Evolutionary conservation across 2,113 vertebrate species (phyloP), one percentile per base, ranked within the genome.

Genomic region (Pleuronectes platessa): DNA sequence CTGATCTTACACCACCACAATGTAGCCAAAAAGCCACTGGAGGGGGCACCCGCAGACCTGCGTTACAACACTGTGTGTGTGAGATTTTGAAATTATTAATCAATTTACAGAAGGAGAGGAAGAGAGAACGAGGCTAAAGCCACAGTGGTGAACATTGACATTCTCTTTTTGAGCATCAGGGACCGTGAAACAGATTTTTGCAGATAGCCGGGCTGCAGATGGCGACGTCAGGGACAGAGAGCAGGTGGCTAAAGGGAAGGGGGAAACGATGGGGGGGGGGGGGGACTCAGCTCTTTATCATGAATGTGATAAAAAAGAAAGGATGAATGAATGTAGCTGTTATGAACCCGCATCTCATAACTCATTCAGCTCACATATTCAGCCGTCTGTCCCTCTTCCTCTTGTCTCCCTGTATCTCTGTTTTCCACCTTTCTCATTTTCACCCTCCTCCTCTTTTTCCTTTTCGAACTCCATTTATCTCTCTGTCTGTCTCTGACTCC

Each of bases 291-390:
- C 75, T 78, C 74, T 87, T 88, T 85, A 81, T 91, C 85, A 78
- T 8, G 65, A 65, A 56, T 53, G 72, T 73, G 85, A 90, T 81
- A 86, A 88, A 91, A 61, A 45, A 23, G 40, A 68, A 75, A 81
- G 82, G 83, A 79, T 80, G 82, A 86, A 90, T 89, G 84, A 86
- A 88, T 64, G 68, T 78, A 59, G 78, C 84, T 27, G 20, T 71
- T 72, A 79, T 75, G 75, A 86, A 74, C 72, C 58, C 72, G 65
- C 86, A 76, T 83, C 88, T 89, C 86, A 91, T 90, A 80, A 85
- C 55, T 86, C 79, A 86, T 89, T 86, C 90, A 76, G 79, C 78
- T 88, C 87, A 81, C 87, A 83, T 20, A 11, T 77, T 87, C 67
- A 64, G 78, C 83, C 72, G 69, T 88, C 73, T 79, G 71, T 37